These are phyloP conservation scores for Drosophila kurseongensis DNA, from an alignment of 1,140 invertebrate species.

Conservation along the genomic window DNA sequence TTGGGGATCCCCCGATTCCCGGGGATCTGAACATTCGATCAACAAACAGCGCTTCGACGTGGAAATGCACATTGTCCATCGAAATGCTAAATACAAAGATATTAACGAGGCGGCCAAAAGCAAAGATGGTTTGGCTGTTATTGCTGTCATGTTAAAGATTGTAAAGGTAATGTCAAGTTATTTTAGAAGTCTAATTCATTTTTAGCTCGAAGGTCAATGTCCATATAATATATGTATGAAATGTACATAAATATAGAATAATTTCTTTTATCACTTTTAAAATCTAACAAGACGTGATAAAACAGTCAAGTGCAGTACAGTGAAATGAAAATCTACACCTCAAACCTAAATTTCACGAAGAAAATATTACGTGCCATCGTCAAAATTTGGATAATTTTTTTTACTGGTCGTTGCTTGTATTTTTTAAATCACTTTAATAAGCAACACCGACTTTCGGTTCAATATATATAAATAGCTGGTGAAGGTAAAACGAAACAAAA, in stretches of 20 bases:
- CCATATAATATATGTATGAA: background rate
- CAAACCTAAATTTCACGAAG: background rate
- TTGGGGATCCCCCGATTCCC: constrained; percentile 85
- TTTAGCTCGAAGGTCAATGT: background rate
- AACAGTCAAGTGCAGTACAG: background rate
- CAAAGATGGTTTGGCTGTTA: constrained; percentile 64
- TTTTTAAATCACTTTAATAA: background rate
- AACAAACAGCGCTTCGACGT: constrained; percentile 55
- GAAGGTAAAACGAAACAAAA: no score
- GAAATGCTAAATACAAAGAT: constrained; percentile 51
- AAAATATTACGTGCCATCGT: constrained; percentile 16
- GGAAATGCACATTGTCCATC: constrained; percentile 79
- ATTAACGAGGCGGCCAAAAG: constrained; percentile 47
- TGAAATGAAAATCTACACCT: background rate
- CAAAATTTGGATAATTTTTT: background rate
- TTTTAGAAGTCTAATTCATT: background rate
- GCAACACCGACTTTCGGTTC: no score
- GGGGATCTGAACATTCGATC: constrained; percentile 70
- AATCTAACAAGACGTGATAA: constrained; percentile 9
- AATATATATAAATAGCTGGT: background rate
- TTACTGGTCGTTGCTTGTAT: background rate
- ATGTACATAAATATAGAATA: no score
- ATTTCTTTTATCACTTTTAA: no score
- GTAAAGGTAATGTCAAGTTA: constrained; percentile 29
- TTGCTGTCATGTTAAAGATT: constrained; percentile 69